A percentile compares a stretch with the other conserved stretches of the same genome.
phyloP scores from a whole-genome alignment of 2,888 invertebrate species.

The Acronicta aceris region DNA sequence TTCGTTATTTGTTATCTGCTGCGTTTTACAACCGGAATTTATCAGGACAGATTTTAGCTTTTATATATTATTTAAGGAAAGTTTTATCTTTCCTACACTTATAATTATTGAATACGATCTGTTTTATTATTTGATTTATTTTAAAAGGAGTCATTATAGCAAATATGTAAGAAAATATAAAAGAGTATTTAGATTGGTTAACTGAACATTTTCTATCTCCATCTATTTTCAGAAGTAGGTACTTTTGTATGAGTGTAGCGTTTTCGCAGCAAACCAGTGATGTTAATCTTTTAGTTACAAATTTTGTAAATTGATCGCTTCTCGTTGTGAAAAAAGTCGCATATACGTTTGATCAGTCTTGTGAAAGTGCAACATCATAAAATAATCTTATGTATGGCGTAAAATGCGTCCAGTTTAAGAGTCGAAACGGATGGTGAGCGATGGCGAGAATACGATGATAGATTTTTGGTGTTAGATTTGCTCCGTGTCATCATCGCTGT shows the following conservation, averaged over 20 bases:
- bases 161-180: conserved; percentile 13
- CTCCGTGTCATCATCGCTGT: conserved; percentile 87
- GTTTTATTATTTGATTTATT: conserved; percentile 5
- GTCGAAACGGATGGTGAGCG: conserved; percentile 89
- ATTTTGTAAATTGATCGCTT: conserved; percentile 88
- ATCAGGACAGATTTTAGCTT: conserved; percentile 57
- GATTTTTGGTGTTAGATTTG: conserved; percentile 89
- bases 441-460: conserved; percentile 90
- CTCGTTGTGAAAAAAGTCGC: conserved; percentile 79
- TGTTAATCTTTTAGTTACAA: conserved; percentile 90
- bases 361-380: conserved; percentile 85
- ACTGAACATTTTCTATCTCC: conserved; percentile 90
- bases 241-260: conserved; percentile 90
- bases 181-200: conserved; percentile 73
- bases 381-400: conserved; percentile 85
- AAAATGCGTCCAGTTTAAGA: conserved; percentile 89
- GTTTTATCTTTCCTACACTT: neutral
- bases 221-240: conserved; percentile 93
- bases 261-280: conserved; percentile 91
- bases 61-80: conserved; percentile 14
- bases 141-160: neutral
- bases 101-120: neutral
- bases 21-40: conserved; percentile 59
- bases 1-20: conserved; percentile 34
- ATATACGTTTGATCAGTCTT: conserved; percentile 81